Base-by-base conservation (phyloP, 1,140 invertebrate species). In the Scylla paramamosain region DNA sequence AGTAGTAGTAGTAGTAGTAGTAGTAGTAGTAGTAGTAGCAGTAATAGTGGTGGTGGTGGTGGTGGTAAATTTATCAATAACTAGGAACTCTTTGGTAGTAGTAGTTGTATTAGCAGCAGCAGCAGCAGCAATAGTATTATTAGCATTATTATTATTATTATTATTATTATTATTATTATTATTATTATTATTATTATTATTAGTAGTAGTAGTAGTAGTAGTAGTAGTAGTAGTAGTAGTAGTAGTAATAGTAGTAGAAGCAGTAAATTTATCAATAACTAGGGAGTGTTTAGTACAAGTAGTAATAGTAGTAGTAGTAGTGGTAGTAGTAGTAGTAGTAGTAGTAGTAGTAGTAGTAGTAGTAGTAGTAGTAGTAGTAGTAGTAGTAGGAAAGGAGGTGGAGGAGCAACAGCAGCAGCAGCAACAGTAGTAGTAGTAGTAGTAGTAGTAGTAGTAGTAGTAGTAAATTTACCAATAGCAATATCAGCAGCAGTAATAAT, bases 401-500 rank as follows among this genome's bases (percentile, higher is more conserved):
- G 67, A 2, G 6, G 20, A n/a, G 20, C n/a, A n/a, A 1, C n/a
- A n/a, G 67, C n/a, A 77, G 67, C n/a, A n/a, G 67, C 8, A 77
- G 67, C n/a, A 77, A 20, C n/a, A n/a, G 67, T 77, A 77, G n/a
- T 77, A 77, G 67, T 77, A 77, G 67, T 77, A 77, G 67, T 77
- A 77, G 20, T 77, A 77, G 67, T 77, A 77, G 67, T 77, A 77
- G n/a, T 77, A 25, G n/a, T 77, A 25, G 67, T 77, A 77, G 67
- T 77, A n/a, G 67, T 77, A n/a, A 7, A 2, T 7, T 25, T 77
- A n/a, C 20, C 20, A n/a, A 7, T 77, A n/a, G 67, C 20, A 77
- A 20, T 77, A n/a, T 12, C 20, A 20, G 67, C 25, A n/a, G 20
- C 20, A 25, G 67, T 77, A 77, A n/a, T n/a, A n/a, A n/a, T 77